Evolutionary conservation across 2,888 invertebrate species (phyloP).

Genomic region (Odontocerum albicorne): DNA sequence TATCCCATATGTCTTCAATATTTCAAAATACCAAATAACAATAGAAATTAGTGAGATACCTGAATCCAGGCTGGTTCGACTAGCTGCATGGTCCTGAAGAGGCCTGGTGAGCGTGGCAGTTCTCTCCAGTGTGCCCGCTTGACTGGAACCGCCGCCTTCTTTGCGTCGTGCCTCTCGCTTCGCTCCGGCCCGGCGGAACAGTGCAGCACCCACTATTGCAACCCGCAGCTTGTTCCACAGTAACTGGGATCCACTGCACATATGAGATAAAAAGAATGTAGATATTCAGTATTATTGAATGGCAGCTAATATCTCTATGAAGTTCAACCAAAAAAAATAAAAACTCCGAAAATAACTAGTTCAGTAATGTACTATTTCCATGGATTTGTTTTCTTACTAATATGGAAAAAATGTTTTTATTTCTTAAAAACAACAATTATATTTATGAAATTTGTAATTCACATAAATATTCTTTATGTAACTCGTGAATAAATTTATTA

Average conservation of each 20-base stretch:
- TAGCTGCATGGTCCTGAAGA: conserved; percentile 39
- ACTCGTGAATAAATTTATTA: too few species aligned
- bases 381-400: too few species aligned
- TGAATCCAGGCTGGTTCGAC: conserved; percentile 52
- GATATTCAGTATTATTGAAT: neutral
- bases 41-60: conserved; percentile 44
- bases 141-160: conserved; percentile 17
- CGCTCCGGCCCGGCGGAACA: conserved; percentile 80
- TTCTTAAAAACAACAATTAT: too few species aligned
- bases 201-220: conserved; percentile 86
- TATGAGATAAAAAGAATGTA: neutral
- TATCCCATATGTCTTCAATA: too few species aligned
- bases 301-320: neutral
- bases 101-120: conserved; percentile 7
- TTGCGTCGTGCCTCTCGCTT: conserved; percentile 45
- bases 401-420: too few species aligned
- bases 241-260: conserved; percentile 71
- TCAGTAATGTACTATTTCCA: too few species aligned
- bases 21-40: too few species aligned
- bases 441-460: too few species aligned
- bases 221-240: conserved; percentile 94
- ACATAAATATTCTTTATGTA: too few species aligned
- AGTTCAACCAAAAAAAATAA: neutral
- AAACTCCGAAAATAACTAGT: too few species aligned
- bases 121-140: neutral